Conservation (phyloP, 2,888 invertebrate species). For the Drosophila borealis region DNA sequence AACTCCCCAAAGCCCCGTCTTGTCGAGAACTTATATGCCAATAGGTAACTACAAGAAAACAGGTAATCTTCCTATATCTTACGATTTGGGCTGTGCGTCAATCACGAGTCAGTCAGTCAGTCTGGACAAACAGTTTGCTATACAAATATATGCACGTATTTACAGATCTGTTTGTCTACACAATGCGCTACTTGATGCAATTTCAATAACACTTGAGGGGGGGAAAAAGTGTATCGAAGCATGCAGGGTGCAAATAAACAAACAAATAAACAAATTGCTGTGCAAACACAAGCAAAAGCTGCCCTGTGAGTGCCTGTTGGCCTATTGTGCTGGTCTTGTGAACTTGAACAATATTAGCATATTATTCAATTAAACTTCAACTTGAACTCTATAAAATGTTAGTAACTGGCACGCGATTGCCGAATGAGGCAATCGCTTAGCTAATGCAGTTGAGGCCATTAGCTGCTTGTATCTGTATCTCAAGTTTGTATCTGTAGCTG, state of each 20-base stretch:
- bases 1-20: too few species aligned
- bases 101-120: too few species aligned
- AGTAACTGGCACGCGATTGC: slow-evolving; percentile 56
- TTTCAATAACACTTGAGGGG: slow-evolving; percentile 42
- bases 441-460: slow-evolving; percentile 29
- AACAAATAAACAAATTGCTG: slow-evolving; percentile 45
- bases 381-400: slow-evolving; percentile 59
- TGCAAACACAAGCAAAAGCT: slow-evolving; percentile 27
- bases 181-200: slow-evolving; percentile 32
- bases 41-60: too few species aligned
- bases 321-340: slow-evolving; percentile 32
- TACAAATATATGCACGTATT: not conserved
- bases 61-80: too few species aligned
- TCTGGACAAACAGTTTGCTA: too few species aligned
- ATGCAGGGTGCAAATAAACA: slow-evolving; percentile 24
- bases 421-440: slow-evolving; percentile 65
- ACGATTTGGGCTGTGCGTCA: too few species aligned
- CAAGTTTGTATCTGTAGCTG: slow-evolving; percentile 7
- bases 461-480: slow-evolving; percentile 14
- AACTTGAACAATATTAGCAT: slow-evolving; percentile 53
- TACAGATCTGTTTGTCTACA: slow-evolving; percentile 5
- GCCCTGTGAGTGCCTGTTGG: slow-evolving; percentile 12
- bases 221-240: slow-evolving; percentile 53
- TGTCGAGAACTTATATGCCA: too few species aligned
- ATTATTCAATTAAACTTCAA: slow-evolving; percentile 75